Evolutionary conservation across 2,888 invertebrate species (phyloP).

Genomic region (Macrophya alboannulata): DNA sequence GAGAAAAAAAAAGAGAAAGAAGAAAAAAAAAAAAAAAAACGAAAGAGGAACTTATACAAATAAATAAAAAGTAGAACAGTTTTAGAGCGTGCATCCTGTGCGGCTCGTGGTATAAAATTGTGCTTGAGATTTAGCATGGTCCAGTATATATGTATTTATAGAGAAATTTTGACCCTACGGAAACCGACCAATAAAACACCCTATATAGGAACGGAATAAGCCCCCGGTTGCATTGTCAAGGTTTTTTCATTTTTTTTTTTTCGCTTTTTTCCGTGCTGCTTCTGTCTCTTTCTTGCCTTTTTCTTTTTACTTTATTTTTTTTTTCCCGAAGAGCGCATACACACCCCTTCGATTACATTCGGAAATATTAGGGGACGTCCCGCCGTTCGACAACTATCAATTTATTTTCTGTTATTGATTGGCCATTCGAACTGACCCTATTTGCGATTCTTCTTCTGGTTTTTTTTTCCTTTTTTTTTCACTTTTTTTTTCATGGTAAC

Average conservation of each 20-base stretch:
- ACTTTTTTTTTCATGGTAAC: neutral
- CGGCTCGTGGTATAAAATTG: conserved; percentile 2
- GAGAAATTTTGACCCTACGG: conserved; percentile 76
- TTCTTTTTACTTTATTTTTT: conserved; percentile 61
- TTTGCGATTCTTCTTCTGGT: conserved; percentile 37
- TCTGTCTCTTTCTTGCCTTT: conserved; percentile 68
- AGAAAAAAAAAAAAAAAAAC: neutral
- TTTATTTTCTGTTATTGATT: conserved; percentile 75
- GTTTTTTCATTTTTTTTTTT: conserved; percentile 71
- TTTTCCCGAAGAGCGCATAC: conserved; percentile 63
- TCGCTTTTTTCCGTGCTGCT: conserved; percentile 39
- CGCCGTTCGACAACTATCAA: conserved; percentile 79
- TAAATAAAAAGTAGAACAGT: conserved; percentile 26
- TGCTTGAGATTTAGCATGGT: conserved; percentile 41
- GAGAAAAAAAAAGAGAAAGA: neutral
- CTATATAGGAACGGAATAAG: conserved; percentile 64
- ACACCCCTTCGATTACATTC: conserved; percentile 80
- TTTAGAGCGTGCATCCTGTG: conserved; percentile 35
- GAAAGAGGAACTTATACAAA: neutral
- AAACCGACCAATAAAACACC: conserved; percentile 79
- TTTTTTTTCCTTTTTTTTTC: neutral
- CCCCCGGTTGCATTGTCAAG: conserved; percentile 73
- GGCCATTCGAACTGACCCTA: conserved; percentile 63
- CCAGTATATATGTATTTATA: conserved; percentile 20
- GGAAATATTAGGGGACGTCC: conserved; percentile 81